Base-by-base conservation (phyloP, 2,888 invertebrate genomes). In the Hololepta plana region DNA sequence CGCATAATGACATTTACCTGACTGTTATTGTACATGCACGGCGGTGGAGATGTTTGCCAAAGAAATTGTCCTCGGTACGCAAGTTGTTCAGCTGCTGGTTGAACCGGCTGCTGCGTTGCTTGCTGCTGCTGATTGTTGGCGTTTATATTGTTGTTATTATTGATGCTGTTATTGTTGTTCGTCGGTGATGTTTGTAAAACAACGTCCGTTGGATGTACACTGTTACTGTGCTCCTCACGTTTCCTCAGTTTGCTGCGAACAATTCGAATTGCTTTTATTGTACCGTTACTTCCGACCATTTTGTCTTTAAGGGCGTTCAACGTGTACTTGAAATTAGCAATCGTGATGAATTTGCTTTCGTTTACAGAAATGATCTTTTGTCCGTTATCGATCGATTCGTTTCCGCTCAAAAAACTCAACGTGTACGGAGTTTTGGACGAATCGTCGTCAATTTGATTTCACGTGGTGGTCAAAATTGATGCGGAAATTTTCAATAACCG, bases 201-300 rank as follows among this genome's bases (percentile, higher is more conserved):
- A 36, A 72, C 67, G 47, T 67, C 67, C 39, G 71, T 66, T 32
- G 74, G 71, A 45, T 72, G 74, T 40, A 70, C 70, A 45, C 67
- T 65, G 46, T 72, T 69, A 38, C 69, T 66, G 55, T 71, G 69
- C 52, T 80, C 81, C 58, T 82, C 81, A 43, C 81, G 69, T 61
- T 82, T 82, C 49, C 80, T 68, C 61, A 82, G 67, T 65, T 82
- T 82, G 61, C 80, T 82, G 71, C 80, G 80, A 61, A 82, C 81
- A 72, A 82, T 74, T 62, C 81, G 81, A 57, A 82, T 76, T 57
- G 81, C 79, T 60, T 77, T 75, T 72, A 81, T 70, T 53, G 77
- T 77, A 57, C 76, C 77, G 61, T 77, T 77, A 60, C 70, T 77
- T 58, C 80, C 80, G 58, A 81, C 80, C 80, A 81, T 80, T 50